phyloP scores from a whole-genome alignment of 2,113 vertebrate species.

The Formicarius rufipectus region DNA sequence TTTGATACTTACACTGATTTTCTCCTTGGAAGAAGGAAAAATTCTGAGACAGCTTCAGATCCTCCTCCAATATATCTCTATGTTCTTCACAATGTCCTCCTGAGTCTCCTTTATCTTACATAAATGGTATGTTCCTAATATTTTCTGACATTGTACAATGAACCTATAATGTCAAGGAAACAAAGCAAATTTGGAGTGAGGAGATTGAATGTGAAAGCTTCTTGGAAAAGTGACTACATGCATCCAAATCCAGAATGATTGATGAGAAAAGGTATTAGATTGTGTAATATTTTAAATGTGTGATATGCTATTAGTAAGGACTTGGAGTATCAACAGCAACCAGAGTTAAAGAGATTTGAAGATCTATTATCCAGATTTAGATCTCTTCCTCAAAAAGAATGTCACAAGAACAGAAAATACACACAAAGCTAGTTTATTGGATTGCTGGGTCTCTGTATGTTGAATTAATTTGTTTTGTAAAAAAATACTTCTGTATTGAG shows the following conservation, averaged over 20 bases:
- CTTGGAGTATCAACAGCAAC: not conserved
- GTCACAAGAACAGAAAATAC: not conserved
- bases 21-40: not conserved
- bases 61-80: not conserved
- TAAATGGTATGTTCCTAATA: not conserved
- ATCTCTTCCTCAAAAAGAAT: not conserved
- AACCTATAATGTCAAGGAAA: conserved; percentile 22
- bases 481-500: not conserved
- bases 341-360: not conserved
- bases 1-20: not conserved
- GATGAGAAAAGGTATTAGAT: not conserved
- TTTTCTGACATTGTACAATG: conserved; percentile 11
- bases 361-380: not conserved
- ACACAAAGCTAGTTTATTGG: not conserved
- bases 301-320: not conserved
- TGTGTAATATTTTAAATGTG: not conserved
- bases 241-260: not conserved
- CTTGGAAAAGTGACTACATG: conserved; percentile 16
- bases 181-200: not conserved
- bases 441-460: not conserved
- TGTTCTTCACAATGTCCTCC: not conserved
- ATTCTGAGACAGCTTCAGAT: not conserved
- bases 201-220: conserved; percentile 45
- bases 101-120: not conserved
- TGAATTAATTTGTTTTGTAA: not conserved